Conservation (phyloP, 2,888 invertebrate species). For the Suillia variegata region DNA sequence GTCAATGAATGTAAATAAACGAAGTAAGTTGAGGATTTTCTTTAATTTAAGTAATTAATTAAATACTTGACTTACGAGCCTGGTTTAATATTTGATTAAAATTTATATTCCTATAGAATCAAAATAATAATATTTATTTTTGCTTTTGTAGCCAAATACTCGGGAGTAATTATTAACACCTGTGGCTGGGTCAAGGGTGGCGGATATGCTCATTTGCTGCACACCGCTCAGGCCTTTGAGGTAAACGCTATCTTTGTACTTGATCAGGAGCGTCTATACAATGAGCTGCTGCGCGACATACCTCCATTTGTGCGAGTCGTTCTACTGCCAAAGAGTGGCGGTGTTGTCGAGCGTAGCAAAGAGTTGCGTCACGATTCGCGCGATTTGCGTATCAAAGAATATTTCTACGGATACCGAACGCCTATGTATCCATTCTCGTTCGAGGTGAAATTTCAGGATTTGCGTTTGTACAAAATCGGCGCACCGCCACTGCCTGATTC, state of each 20-base stretch:
- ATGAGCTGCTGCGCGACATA: conserved; percentile 91
- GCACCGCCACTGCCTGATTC: conserved; percentile 92
- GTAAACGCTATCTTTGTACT: conserved; percentile 94
- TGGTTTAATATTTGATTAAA: not conserved
- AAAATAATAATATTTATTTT: not conserved
- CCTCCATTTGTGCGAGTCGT: conserved; percentile 92
- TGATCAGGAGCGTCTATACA: conserved; percentile 95
- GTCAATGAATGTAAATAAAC: conserved; percentile 83
- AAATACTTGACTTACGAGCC: not conserved
- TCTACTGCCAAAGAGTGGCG: conserved; percentile 93
- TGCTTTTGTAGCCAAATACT: conserved; percentile 72
- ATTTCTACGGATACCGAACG: conserved; percentile 89
- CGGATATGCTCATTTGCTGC: conserved; percentile 86
- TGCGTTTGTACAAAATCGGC: conserved; percentile 92
- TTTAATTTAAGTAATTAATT: not conserved
- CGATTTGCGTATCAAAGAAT: conserved; percentile 85
- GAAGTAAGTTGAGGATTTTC: conserved; percentile 69
- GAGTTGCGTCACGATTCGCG: conserved; percentile 74
- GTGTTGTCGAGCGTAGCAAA: conserved; percentile 87
- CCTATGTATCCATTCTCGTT: conserved; percentile 92
- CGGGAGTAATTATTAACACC: conserved; percentile 95
- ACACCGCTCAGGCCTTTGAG: conserved; percentile 92
- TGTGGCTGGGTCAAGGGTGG: conserved; percentile 96
- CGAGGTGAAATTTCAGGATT: conserved; percentile 88
- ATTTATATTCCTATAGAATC: not conserved